Evolutionary conservation across 2,888 invertebrate species (phyloP), one percentile per base, ranked within the genome.

Genomic region (Agrilus cyanescens): DNA sequence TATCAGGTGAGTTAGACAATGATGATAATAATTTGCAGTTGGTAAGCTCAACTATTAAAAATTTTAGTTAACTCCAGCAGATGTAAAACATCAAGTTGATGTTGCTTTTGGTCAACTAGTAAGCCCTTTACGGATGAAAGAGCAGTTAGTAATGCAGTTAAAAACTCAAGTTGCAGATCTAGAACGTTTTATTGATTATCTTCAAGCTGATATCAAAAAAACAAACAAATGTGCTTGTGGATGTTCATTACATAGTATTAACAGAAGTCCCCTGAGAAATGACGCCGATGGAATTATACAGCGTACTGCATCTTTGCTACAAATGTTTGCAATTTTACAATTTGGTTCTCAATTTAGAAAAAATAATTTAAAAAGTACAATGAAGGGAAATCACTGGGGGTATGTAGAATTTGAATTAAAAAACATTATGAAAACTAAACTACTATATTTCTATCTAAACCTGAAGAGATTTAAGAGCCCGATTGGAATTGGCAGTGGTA

Each of bases 141-240:
- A 96, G 59, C 94, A 96, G 66, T 73, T 98, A 13, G 94, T 98
- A 14, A 76, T 78, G 36, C 97, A 98, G 66, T 71, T 99, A 14
- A 95, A 96, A 67, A 90, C 93, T 1, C 97, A 99, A 70, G 91
- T 99, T 41, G 82, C 85, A 34, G 98, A 99, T 67, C 75, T 99
- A 67, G 97, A 99, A 65, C 79, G 95, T 51, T 98, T 97, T 62
- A 95, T 99, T 53, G 82, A 86, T 54, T 85, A 95, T 59, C 75
- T 99, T 57, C 97, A 98, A 74, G 84, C 83, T 52, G 84, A 84
- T 55, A 67, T 72, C 1, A 80, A 74, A 49, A 49, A 65, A 18
- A 61, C 66, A 2, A 52, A 60, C 5, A 63, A 62, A 47, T 66
- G 66, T 51, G 58, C 61, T 12, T 74, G 73, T 52, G 71, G 71